phyloP scores from a whole-genome alignment of 2,113 vertebrate species.

The Psettodes erumei region DNA sequence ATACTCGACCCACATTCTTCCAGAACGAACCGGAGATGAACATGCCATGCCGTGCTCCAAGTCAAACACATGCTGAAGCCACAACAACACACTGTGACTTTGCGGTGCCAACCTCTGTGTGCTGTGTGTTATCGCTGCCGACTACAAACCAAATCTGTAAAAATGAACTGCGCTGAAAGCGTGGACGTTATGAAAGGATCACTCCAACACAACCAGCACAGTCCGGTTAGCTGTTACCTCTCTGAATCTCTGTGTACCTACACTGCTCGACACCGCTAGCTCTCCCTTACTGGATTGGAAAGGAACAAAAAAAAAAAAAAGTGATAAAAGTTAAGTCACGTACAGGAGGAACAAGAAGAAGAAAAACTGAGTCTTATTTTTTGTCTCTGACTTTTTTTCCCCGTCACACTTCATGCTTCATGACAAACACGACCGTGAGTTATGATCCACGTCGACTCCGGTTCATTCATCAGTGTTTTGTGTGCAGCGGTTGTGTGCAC shows the following conservation, averaged over 20 bases:
- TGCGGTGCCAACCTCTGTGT: slow-evolving; percentile 7
- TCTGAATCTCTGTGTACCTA: slow-evolving; percentile 81
- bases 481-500: neutral
- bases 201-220: slow-evolving; percentile 59
- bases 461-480: slow-evolving; percentile 26
- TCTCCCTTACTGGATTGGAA: slow-evolving; percentile 71
- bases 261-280: slow-evolving; percentile 73
- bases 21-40: neutral
- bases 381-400: neutral
- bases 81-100: slow-evolving; percentile 51
- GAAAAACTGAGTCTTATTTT: neutral
- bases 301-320: slow-evolving; percentile 76
- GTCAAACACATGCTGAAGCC: slow-evolving; percentile 57
- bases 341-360: neutral
- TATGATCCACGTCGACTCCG: neutral
- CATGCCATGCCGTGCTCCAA: slow-evolving; percentile 54
- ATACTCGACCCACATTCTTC: too few relatives aligned
- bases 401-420: neutral
- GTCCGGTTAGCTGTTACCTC: slow-evolving; percentile 84
- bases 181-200: slow-evolving; percentile 15
- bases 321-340: slow-evolving; percentile 18
- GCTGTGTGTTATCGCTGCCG: slow-evolving; percentile 23
- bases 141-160: slow-evolving; percentile 37
- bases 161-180: slow-evolving; percentile 32
- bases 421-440: neutral